These are phyloP conservation scores for Caenorhabditis tropicalis DNA, from an alignment of 1,140 invertebrate genomes.

Conservation along the genomic window DNA sequence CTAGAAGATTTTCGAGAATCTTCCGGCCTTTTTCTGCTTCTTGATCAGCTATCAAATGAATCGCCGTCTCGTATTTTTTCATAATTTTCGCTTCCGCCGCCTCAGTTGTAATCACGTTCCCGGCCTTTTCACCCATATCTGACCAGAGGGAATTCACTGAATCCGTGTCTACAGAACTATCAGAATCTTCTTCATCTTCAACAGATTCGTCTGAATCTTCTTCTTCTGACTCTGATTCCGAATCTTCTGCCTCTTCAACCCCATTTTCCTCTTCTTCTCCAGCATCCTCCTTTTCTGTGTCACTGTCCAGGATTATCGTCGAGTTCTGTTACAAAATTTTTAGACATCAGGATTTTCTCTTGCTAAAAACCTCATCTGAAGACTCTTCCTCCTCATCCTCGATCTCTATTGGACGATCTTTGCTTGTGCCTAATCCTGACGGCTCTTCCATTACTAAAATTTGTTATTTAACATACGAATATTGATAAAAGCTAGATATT, in stretches of 20 bases:
- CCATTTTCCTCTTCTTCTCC: background rate
- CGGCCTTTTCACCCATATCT: background rate
- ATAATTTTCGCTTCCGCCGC: slow-evolving; percentile 42
- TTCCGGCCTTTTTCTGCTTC: background rate
- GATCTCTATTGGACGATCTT: background rate
- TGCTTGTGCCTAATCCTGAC: background rate
- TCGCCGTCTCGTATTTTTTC: background rate
- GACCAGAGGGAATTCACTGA: slow-evolving; percentile 45
- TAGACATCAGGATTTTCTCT: background rate
- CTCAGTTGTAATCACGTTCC: background rate
- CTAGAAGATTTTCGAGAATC: background rate
- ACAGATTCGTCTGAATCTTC: background rate
- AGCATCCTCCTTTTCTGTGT: background rate
- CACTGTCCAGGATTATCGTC: background rate
- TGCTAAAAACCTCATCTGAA: slow-evolving; percentile 21
- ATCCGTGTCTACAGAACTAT: background rate
- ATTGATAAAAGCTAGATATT: no score
- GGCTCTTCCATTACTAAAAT: background rate
- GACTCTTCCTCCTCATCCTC: slow-evolving; percentile 10
- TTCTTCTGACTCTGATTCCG: background rate
- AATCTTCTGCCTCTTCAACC: background rate
- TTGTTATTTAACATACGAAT: no score
- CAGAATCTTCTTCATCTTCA: slow-evolving; percentile 25
- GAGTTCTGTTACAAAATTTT: slow-evolving; percentile 6
- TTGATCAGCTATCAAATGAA: background rate